Evolutionary conservation across 1,140 invertebrate genomes (phyloP).

Genomic region (Penaeus indicus): DNA sequence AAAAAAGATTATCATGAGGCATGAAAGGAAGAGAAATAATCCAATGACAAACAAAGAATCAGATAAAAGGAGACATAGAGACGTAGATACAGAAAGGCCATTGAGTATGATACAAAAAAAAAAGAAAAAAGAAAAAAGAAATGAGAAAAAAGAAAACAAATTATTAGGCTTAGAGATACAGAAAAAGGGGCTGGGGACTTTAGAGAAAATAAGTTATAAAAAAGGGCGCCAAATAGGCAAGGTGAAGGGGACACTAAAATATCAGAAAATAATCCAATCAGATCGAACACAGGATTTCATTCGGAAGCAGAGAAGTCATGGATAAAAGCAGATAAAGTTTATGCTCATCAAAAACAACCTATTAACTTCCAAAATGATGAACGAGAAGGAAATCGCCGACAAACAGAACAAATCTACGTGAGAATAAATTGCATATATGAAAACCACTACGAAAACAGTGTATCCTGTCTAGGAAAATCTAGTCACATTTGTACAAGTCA

Average conservation of each 20-base stretch:
- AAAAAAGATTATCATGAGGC: background rate
- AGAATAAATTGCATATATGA: too few species aligned
- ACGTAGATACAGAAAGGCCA: constrained; percentile 4
- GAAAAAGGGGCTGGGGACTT: background rate
- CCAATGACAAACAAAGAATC: background rate
- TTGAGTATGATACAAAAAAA: background rate
- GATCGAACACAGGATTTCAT: too few species aligned
- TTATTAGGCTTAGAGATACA: background rate
- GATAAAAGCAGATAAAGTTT: too few species aligned
- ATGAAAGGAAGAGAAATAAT: background rate
- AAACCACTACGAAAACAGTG: too few species aligned
- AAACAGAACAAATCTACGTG: too few species aligned
- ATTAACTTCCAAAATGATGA: too few species aligned
- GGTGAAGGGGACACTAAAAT: background rate
- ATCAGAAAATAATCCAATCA: too few species aligned
- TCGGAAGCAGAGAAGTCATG: too few species aligned
- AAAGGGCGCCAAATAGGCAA: background rate
- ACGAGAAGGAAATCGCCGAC: too few species aligned
- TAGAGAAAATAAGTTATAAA: background rate
- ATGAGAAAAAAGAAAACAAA: background rate
- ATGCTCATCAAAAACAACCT: too few species aligned
- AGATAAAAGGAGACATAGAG: constrained; percentile 3
- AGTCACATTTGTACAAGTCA: too few species aligned
- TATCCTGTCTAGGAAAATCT: too few species aligned
- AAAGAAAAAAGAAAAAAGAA: background rate